Percentiles rank a stretch among this genome's conserved stretches.
Evolutionary conservation across 2,113 vertebrate genomes (phyloP).

Genomic region (Okapia johnstoni): DNA sequence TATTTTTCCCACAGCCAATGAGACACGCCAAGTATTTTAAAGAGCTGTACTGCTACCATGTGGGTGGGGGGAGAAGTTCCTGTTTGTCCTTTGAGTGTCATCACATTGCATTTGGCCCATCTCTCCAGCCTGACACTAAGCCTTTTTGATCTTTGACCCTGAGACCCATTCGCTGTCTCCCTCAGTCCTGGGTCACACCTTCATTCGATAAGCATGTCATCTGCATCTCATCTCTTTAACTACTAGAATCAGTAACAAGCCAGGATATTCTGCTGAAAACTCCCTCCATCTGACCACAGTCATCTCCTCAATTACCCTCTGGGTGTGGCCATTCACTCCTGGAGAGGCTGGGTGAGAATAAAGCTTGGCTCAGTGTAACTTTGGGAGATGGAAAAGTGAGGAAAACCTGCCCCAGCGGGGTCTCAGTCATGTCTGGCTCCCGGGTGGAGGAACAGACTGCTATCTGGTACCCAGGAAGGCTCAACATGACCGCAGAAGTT

Average conservation of each 20-base stretch:
- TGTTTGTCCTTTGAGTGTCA: background rate
- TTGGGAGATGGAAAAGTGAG: background rate
- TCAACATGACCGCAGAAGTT: background rate
- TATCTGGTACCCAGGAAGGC: background rate
- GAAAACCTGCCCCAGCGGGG: background rate
- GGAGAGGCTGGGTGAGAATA: background rate
- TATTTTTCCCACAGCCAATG: background rate
- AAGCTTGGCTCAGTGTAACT: background rate
- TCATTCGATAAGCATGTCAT: constrained; percentile 16
- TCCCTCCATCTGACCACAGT: constrained; percentile 21
- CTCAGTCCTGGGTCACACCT: background rate
- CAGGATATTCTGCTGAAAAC: background rate
- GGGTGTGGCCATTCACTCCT: background rate
- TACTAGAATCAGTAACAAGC: background rate
- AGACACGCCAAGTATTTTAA: background rate
- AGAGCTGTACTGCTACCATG: background rate
- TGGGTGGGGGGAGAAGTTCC: background rate
- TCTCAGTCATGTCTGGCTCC: background rate
- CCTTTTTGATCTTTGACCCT: background rate
- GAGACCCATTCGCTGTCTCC: background rate
- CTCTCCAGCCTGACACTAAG: background rate
- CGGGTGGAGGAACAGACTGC: background rate
- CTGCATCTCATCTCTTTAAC: background rate
- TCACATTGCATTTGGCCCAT: background rate
- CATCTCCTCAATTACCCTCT: background rate